Percentiles rank a stretch among this genome's conserved stretches.
These are phyloP conservation scores for Liparis tanakae DNA, from an alignment of 2,797 vertebrate genomes.

Conservation along the genomic window DNA sequence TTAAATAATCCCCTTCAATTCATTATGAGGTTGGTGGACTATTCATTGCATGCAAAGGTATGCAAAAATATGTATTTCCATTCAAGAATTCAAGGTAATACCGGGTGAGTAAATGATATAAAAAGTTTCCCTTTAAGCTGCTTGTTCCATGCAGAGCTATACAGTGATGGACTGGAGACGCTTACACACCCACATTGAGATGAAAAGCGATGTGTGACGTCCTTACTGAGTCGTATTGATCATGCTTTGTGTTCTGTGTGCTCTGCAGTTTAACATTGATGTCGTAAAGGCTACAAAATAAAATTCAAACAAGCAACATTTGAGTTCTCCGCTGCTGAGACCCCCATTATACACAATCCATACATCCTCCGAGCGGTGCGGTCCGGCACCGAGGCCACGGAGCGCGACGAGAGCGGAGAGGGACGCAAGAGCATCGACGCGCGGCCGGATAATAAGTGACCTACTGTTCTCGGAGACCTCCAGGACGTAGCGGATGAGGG, in stretches of 20 bases:
- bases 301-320: constrained; percentile 27
- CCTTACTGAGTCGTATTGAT: constrained; percentile 45
- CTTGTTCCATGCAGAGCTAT: not conserved
- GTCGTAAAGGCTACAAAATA: not conserved
- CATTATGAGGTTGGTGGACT: not conserved
- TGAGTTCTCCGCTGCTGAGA: not conserved
- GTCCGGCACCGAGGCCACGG: not conserved
- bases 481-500: constrained; percentile 91
- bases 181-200: not conserved
- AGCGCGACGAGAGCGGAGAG: not conserved
- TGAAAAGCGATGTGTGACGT: constrained; percentile 36
- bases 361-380: not conserved
- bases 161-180: not conserved
- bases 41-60: not conserved
- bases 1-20: not conserved
- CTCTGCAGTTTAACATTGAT: constrained; percentile 16
- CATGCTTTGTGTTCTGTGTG: constrained; percentile 23
- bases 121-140: not conserved
- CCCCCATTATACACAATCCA: constrained; percentile 29
- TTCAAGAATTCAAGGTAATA: not conserved
- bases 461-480: constrained; percentile 99
- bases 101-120: not conserved
- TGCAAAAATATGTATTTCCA: not conserved
- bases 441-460: constrained; percentile 48
- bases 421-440: not conserved